Percentiles rank a stretch among this genome's conserved stretches.
phyloP scores from a whole-genome alignment of 1,140 invertebrate genomes.

The Plectrocnemia conspersa region DNA sequence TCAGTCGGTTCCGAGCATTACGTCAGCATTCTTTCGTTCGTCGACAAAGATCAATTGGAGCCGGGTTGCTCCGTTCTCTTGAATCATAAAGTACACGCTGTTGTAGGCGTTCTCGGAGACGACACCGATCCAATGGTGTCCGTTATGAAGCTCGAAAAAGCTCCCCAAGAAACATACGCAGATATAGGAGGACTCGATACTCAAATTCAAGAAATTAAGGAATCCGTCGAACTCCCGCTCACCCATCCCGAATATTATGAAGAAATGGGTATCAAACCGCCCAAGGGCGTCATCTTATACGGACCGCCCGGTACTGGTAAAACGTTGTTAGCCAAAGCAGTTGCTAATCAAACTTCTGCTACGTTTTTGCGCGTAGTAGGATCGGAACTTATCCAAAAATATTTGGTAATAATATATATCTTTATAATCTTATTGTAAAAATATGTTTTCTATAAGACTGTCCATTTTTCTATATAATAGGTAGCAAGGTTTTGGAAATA shows the following conservation, averaged over 20 bases:
- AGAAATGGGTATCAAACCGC: constrained; percentile 99
- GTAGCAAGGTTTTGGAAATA: too few species aligned
- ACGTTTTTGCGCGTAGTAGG: constrained; percentile 98
- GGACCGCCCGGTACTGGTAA: constrained; percentile 98
- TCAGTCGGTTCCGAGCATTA: constrained; percentile 99
- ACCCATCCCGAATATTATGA: constrained; percentile 99
- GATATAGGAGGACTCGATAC: constrained; percentile 99
- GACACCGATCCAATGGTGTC: constrained; percentile 99
- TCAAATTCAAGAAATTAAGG: constrained; percentile 99
- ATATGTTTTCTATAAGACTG: too few species aligned
- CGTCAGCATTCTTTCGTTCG: constrained; percentile 98
- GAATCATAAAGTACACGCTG: constrained; percentile 98
- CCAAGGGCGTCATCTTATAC: constrained; percentile 98
- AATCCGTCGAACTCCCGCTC: constrained; percentile 96
- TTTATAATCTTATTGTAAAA: too few species aligned
- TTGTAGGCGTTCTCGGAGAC: constrained; percentile 96
- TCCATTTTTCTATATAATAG: too few species aligned
- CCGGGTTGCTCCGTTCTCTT: constrained; percentile 97
- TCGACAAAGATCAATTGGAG: constrained; percentile 99
- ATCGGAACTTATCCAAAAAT: constrained; percentile 99
- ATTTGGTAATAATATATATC: constrained; percentile 63
- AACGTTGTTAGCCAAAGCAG: constrained; percentile 96
- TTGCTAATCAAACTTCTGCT: constrained; percentile 99
- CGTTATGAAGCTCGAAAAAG: constrained; percentile 99
- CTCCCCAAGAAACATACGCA: constrained; percentile 99